Base-by-base conservation (phyloP, 2,888 invertebrate genomes). In the Spilosoma lubricipeda region DNA sequence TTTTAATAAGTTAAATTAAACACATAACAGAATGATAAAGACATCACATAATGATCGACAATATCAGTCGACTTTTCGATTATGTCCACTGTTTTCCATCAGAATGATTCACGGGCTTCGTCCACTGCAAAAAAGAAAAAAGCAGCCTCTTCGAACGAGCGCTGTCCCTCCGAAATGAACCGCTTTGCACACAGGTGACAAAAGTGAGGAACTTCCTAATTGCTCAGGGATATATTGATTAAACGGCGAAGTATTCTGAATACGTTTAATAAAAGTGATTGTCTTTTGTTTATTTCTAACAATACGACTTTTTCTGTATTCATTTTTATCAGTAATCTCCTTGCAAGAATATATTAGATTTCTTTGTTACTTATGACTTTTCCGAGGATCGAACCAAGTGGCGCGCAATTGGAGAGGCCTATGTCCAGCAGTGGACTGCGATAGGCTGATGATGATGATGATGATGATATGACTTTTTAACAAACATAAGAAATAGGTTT, bases 81-180 rank as follows among this genome's bases (percentile, higher is more conserved):
- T 70, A 84, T 76, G 67, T 77, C 74, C 69, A 65, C 69, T 67
- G 63, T 73, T 73, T 80, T 75, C 81, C 79, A 76, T 73, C 70
- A 73, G 65, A 69, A 74, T 73, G 72, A 77, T 63, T 83, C 70
- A 66, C 71, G 64, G 27, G 30, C 69, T 56, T 42, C 42, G 69
- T 68, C 27, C 59, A 69, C 70, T 72, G 36, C 30, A 74, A 59
- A 56, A 59, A n/a, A 9, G 8, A 79, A 81, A 82, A 79, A 77
- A 66, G 72, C 73, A n/a, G 23, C 13, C 45, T 68, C 69, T 56
- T 69, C 66, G 71, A 71, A 65, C 69, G 15, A 8, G 30, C 70
- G 36, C 27, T 30, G 39, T 73, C 69, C 8, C 52, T 65, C 48
- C 67, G 68, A 79, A 81, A 78, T 76, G 70, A 82, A 71, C 70